Evolutionary conservation across 2,113 vertebrate genomes (phyloP).

Genomic region (Salvelinus sp.): DNA sequence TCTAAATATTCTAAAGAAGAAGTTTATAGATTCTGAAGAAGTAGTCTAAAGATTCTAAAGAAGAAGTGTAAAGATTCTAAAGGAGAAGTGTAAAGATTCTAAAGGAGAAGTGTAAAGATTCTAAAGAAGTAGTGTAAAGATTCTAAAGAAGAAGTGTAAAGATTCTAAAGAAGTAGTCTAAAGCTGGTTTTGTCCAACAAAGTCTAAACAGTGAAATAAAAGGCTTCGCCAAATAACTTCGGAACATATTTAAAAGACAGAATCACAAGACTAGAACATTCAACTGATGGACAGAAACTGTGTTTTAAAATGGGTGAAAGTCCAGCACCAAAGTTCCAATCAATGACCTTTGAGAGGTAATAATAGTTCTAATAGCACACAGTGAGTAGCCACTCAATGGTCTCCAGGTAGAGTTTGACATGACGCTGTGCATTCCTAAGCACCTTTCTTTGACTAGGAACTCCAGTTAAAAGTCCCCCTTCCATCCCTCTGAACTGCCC

Average conservation of each 20-base stretch:
- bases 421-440: background rate
- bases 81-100: no score
- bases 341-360: background rate
- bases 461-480: background rate
- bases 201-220: background rate
- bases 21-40: no score
- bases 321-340: background rate
- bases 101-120: background rate
- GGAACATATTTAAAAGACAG: no score
- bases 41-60: no score
- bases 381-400: background rate
- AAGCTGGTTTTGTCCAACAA: background rate
- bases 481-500: background rate
- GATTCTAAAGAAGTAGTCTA: no score
- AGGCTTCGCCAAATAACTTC: background rate
- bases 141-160: no score
- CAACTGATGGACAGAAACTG: no score
- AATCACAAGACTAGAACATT: no score
- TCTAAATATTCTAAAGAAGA: no score
- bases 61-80: no score
- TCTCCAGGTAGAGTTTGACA: background rate
- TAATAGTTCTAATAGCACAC: background rate
- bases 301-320: background rate
- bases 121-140: no score
- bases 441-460: background rate